Conservation (phyloP, 2,797 vertebrate species). For the Paramormyrops hopkinsi region DNA sequence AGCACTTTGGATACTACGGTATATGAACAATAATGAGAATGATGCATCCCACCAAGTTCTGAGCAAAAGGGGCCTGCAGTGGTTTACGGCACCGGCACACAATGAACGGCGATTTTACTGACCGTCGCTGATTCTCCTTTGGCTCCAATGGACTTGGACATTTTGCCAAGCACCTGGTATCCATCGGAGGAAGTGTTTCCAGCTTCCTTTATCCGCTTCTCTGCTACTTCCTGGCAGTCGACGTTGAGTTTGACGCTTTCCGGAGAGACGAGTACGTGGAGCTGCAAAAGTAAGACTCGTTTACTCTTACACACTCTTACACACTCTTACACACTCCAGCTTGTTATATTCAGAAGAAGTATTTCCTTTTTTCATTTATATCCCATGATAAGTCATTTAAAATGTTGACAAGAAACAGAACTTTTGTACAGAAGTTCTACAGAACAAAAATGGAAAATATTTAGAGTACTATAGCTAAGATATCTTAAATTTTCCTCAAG, state of each 20-base stretch:
- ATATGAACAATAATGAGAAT: background rate
- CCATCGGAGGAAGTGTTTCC: slow-evolving; percentile 84
- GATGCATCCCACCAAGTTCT: background rate
- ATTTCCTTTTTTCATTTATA: background rate
- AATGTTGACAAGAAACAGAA: background rate
- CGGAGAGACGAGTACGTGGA: slow-evolving; percentile 85
- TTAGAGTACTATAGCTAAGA: background rate
- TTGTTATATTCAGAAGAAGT: background rate
- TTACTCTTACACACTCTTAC: background rate
- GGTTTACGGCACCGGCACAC: background rate
- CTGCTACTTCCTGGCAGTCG: slow-evolving; percentile 83
- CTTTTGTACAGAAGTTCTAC: background rate
- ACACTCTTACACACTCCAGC: background rate
- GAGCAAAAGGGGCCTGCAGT: background rate
- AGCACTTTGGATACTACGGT: background rate
- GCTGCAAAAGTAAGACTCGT: slow-evolving; percentile 55
- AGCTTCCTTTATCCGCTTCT: slow-evolving; percentile 76
- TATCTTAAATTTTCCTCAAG: background rate
- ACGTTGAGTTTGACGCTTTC: slow-evolving; percentile 79
- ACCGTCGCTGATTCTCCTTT: slow-evolving; percentile 82
- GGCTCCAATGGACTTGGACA: slow-evolving; percentile 67
- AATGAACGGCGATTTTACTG: slow-evolving; percentile 45
- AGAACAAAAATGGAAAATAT: background rate
- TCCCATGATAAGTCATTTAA: background rate
- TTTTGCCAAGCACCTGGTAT: slow-evolving; percentile 90